Evolutionary conservation across 2,888 invertebrate genomes (phyloP), one percentile per base, ranked within the genome.

Genomic region (Drosophila macrothrix): DNA sequence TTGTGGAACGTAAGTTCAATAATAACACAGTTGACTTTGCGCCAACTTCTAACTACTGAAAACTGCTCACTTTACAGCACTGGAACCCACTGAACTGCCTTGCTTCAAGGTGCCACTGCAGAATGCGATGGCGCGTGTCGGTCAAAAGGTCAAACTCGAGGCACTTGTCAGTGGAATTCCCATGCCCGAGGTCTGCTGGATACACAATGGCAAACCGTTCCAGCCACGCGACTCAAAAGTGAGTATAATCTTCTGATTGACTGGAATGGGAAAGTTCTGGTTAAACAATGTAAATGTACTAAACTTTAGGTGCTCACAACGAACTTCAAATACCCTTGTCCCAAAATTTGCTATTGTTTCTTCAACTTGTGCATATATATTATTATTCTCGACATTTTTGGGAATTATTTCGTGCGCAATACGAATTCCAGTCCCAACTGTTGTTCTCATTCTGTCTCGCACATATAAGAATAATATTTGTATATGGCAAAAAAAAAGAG

Each of bases 111-210:
- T 94, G 67, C 95, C 96, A 4, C 93, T 96, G 41, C 95, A 95
- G 4, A 96, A 96, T 92, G 95, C 95, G n/a, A 96, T 96, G 95
- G 96, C 95, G 10, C 94, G 96, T 81, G 95, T 96, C 66, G 96
- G 96, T 55, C 96, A 96, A 90, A 96, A 95, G 92, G 94, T 96
- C 87, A 95, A 95, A 92, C 93, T 97, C 82, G 96, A 96, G 92
- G 96, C 96, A 80, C 94, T 95, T 91, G 95, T 96, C 72, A 94
- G 94, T 58, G 96, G 96, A 74, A 94, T 95, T 82, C 96, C 96
- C 53, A 92, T 93, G 63, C 96, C 96, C 10, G 94, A 94, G 46
- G 92, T 96, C 55, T 94, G 93, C 76, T 96, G 96, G 96, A 94
- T 94, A 70, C 95, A 96, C 87, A 95, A 96, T 93, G 95, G 95